Conservation (phyloP, 2,888 invertebrate genomes). For the Melolontha melolontha region DNA sequence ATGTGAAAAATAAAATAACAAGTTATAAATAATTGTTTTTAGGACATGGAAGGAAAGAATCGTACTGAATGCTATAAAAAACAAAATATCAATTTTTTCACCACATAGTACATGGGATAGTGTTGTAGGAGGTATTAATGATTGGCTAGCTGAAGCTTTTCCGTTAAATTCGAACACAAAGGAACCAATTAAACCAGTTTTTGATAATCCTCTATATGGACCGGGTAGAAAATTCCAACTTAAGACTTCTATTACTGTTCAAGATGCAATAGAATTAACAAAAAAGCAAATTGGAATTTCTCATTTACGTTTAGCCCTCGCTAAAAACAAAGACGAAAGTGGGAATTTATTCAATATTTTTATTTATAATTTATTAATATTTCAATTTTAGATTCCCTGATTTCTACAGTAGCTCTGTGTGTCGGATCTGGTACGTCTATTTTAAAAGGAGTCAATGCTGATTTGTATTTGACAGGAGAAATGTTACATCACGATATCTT, state of each 20-base stretch:
- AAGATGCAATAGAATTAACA: slow-evolving; percentile 73
- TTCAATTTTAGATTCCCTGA: slow-evolving; percentile 65
- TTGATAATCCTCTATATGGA: slow-evolving; percentile 65
- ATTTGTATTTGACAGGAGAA: slow-evolving; percentile 90
- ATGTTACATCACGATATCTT: slow-evolving; percentile 96
- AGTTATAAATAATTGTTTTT: slow-evolving; percentile 48
- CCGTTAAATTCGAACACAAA: slow-evolving; percentile 63
- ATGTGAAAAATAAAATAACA: background rate
- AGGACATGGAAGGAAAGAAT: slow-evolving; percentile 85
- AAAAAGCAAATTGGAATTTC: slow-evolving; percentile 77
- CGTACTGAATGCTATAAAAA: slow-evolving; percentile 82
- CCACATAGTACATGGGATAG: slow-evolving; percentile 95
- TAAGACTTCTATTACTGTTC: slow-evolving; percentile 67
- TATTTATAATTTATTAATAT: slow-evolving; percentile 21
- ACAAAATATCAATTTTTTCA: slow-evolving; percentile 89
- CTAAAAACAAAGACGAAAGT: slow-evolving; percentile 63
- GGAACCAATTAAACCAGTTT: slow-evolving; percentile 51
- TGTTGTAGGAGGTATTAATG: slow-evolving; percentile 87
- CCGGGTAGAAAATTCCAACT: slow-evolving; percentile 71
- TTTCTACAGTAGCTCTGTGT: slow-evolving; percentile 82
- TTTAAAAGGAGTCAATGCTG: slow-evolving; percentile 77
- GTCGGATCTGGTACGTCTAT: slow-evolving; percentile 91
- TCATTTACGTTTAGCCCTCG: slow-evolving; percentile 81
- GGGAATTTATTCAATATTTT: slow-evolving; percentile 44
- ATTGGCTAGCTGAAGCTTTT: slow-evolving; percentile 88